Conservation (phyloP, 2,113 vertebrate genomes). For the Brachypodius melanocephalos region DNA sequence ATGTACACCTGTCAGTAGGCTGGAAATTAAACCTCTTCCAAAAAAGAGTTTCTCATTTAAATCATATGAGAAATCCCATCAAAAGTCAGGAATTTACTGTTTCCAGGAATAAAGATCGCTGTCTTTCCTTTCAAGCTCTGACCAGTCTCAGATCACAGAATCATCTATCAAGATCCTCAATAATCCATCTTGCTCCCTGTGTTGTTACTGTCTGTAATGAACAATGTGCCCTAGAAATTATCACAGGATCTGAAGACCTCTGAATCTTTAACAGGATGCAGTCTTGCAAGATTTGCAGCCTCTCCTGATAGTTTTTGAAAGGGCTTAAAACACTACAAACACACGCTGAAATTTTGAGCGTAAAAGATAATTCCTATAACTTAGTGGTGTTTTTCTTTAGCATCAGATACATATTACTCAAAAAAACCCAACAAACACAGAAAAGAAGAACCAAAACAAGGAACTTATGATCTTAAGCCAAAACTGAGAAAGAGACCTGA, state of each 20-base stretch:
- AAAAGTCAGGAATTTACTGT: not conserved
- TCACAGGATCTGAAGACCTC: not conserved
- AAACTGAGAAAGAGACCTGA: not conserved
- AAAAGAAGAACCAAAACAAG: not conserved
- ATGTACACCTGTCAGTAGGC: not conserved
- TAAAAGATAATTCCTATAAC: not conserved
- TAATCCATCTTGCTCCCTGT: not conserved
- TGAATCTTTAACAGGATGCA: not conserved
- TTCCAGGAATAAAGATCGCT: not conserved
- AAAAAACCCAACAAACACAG: not conserved
- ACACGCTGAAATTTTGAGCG: not conserved
- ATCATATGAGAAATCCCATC: not conserved
- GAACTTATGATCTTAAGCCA: not conserved
- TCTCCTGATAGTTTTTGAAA: not conserved
- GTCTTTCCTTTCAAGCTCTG: not conserved
- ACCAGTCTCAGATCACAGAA: not conserved
- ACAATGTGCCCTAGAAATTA: not conserved
- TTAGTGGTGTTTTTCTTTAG: not conserved
- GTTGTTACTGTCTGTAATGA: not conserved
- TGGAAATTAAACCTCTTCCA: not conserved
- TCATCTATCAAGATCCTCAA: not conserved
- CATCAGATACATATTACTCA: not conserved
- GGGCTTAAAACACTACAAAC: not conserved
- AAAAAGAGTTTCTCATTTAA: not conserved
- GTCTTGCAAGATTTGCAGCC: not conserved